phyloP scores from a whole-genome alignment of 2,888 invertebrate species.

The Mythimna albipuncta region DNA sequence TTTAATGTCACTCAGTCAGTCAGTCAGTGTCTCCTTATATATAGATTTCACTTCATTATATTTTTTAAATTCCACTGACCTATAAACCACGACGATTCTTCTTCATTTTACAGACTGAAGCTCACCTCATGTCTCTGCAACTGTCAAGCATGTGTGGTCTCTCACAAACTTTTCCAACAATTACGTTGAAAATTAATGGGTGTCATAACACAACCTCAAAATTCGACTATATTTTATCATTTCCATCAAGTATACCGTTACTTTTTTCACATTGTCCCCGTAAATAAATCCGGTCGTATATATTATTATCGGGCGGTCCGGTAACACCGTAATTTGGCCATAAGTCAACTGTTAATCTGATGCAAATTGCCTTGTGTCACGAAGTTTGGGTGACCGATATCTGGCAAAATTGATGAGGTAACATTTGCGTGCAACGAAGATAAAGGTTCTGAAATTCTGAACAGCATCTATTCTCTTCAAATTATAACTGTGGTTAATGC shows the following conservation, averaged over 20 bases:
- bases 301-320: slow-evolving; percentile 63
- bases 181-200: slow-evolving; percentile 61
- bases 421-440: slow-evolving; percentile 38
- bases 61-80: slow-evolving; percentile 25
- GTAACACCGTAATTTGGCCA: slow-evolving; percentile 76
- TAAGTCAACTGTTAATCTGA: slow-evolving; percentile 82
- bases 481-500: slow-evolving; percentile 20
- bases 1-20: too few relatives aligned
- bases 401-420: slow-evolving; percentile 39
- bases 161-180: slow-evolving; percentile 55
- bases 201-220: slow-evolving; percentile 64
- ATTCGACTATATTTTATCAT: slow-evolving; percentile 68
- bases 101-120: slow-evolving; percentile 30
- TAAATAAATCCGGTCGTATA: slow-evolving; percentile 71
- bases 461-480: slow-evolving; percentile 31
- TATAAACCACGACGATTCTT: slow-evolving; percentile 7
- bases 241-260: slow-evolving; percentile 73
- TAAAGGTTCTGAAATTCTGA: slow-evolving; percentile 31
- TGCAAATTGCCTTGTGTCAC: slow-evolving; percentile 78
- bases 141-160: slow-evolving; percentile 49
- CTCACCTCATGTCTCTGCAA: slow-evolving; percentile 19
- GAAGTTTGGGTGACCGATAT: slow-evolving; percentile 62
- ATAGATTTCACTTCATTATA: slow-evolving; percentile 4
- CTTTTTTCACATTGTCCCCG: slow-evolving; percentile 66
- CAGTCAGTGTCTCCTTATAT: too few relatives aligned